Evolutionary conservation across 2,797 vertebrate species (phyloP).

Genomic region (Vipera latastei): DNA sequence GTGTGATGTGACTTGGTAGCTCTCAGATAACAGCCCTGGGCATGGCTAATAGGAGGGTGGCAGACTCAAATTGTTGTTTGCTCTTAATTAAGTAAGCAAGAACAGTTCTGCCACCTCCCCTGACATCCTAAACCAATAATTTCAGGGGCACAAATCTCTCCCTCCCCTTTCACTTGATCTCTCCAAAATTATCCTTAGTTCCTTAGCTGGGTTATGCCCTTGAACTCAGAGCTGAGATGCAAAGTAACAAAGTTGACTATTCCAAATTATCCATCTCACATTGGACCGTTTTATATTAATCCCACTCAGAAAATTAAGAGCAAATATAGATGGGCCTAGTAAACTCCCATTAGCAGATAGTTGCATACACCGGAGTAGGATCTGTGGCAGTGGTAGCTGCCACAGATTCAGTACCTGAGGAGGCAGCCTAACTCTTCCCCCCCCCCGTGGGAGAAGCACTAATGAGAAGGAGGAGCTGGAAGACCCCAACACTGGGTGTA

Average conservation of each 20-base stretch:
- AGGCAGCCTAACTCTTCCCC: no score
- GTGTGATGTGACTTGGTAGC: slow-evolving; percentile 37
- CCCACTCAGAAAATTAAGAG: neutral
- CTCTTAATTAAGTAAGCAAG: slow-evolving; percentile 75
- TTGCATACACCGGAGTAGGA: no score
- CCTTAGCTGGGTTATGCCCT: slow-evolving; percentile 1
- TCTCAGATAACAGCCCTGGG: slow-evolving; percentile 44
- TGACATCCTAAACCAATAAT: slow-evolving; percentile 67
- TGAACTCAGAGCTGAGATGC: neutral
- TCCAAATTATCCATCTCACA: neutral
- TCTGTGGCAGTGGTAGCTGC: no score
- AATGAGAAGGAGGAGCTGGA: no score
- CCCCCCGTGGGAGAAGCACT: no score
- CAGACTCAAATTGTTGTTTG: slow-evolving; percentile 74
- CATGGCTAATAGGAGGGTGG: slow-evolving; percentile 70
- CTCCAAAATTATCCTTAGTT: slow-evolving; percentile 34
- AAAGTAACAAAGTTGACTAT: neutral
- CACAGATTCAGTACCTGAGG: no score
- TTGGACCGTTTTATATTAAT: neutral
- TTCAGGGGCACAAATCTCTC: slow-evolving; percentile 64
- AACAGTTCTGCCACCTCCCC: slow-evolving; percentile 64
- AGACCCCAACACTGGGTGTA: no score
- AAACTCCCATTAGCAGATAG: neutral
- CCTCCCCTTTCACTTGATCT: slow-evolving; percentile 41
- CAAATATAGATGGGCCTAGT: neutral